Percentiles rank a stretch among this genome's conserved stretches.
phyloP scores from a whole-genome alignment of 2,113 vertebrate species.

The Centropus unirufus region DNA sequence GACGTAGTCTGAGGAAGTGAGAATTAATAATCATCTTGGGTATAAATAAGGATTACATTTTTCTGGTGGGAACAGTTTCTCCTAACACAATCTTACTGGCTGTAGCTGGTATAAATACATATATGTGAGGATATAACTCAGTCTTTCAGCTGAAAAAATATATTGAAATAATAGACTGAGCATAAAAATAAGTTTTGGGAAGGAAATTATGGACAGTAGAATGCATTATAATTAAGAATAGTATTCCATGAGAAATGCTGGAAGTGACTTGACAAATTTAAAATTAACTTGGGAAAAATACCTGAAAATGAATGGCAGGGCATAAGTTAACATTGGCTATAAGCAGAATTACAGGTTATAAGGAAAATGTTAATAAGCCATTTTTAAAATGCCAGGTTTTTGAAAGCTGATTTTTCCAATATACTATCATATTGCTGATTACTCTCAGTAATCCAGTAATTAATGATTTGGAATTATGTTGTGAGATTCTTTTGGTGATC shows the following conservation, averaged over 20 bases:
- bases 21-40: background rate
- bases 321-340: background rate
- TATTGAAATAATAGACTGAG: background rate
- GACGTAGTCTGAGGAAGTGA: background rate
- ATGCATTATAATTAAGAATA: background rate
- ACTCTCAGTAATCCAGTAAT: background rate
- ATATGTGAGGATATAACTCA: background rate
- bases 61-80: background rate
- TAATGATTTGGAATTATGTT: background rate
- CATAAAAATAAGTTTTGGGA: background rate
- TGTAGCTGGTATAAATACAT: background rate
- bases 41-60: background rate
- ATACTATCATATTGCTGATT: background rate
- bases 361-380: background rate
- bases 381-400: background rate
- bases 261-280: background rate
- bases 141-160: background rate
- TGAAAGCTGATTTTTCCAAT: background rate
- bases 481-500: background rate
- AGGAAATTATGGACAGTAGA: background rate
- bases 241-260: background rate
- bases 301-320: background rate
- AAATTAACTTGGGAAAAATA: background rate
- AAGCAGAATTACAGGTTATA: background rate
- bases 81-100: background rate